Percentiles rank a stretch among this genome's conserved stretches.
phyloP scores from a whole-genome alignment of 2,797 vertebrate genomes.

The Lepus townsendii region DNA sequence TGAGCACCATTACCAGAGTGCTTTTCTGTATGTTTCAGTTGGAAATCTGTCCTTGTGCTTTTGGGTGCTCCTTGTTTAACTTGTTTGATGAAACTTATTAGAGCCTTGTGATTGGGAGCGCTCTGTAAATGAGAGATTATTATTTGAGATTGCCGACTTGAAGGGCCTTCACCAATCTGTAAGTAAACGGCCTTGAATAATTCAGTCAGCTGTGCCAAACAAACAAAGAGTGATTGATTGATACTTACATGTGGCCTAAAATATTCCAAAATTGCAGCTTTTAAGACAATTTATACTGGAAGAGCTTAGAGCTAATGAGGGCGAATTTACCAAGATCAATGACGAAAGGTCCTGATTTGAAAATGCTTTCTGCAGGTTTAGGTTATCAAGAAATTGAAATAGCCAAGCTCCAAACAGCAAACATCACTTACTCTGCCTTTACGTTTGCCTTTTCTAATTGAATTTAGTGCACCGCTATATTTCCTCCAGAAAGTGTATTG shows the following conservation, averaged over 20 bases:
- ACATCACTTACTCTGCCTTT: conserved; percentile 86
- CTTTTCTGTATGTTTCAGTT: conserved; percentile 19
- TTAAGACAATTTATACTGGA: conserved; percentile 76
- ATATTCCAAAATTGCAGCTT: conserved; percentile 78
- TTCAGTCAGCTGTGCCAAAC: conserved; percentile 82
- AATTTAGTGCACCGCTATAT: conserved; percentile 88
- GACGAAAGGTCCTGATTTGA: conserved; percentile 74
- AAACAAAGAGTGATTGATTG: conserved; percentile 81
- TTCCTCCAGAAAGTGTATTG: conserved; percentile 91
- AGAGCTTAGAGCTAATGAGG: conserved; percentile 79
- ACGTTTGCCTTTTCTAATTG: conserved; percentile 88
- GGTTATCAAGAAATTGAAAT: conserved; percentile 83
- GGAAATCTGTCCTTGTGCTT: conserved; percentile 12
- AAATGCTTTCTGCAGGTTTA: conserved; percentile 79
- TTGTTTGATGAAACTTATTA: conserved; percentile 83
- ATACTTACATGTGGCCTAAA: conserved; percentile 78
- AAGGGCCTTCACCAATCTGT: conserved; percentile 77
- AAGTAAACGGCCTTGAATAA: conserved; percentile 84
- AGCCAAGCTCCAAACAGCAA: conserved; percentile 79
- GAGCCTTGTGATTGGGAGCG: conserved; percentile 78
- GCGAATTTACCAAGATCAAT: conserved; percentile 78
- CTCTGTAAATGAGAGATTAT: conserved; percentile 80
- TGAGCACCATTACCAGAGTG: background rate
- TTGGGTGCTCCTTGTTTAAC: conserved; percentile 77
- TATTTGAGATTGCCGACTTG: conserved; percentile 75